These are phyloP conservation scores for Chunga burmeisteri DNA, from an alignment of 2,113 vertebrate species.

Conservation along the genomic window DNA sequence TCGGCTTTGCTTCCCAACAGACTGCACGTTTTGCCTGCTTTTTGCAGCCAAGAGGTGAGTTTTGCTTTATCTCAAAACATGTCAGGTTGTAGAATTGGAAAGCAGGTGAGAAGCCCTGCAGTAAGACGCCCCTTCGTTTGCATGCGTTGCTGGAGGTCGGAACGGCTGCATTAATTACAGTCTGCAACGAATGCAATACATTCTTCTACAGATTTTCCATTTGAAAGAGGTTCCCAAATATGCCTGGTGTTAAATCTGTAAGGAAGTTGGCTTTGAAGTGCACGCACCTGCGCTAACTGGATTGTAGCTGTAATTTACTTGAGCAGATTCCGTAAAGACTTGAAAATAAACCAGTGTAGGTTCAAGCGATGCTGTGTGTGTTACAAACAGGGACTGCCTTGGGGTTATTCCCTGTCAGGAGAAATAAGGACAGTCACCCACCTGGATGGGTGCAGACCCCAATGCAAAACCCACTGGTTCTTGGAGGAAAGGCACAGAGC, in stretches of 20 bases:
- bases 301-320: neutral
- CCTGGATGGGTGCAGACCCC: neutral
- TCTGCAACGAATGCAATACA: accelerated
- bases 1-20: neutral
- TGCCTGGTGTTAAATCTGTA: neutral
- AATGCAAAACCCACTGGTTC: neutral
- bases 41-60: slow-evolving; percentile 21
- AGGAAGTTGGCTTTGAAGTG: neutral
- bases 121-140: accelerated
- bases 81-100: neutral
- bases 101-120: neutral
- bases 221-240: neutral
- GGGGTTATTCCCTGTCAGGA: neutral
- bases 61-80: neutral
- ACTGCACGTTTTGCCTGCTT: neutral
- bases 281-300: accelerated
- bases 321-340: neutral
- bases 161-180: accelerated
- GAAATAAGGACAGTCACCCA: neutral
- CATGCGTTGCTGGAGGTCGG: neutral
- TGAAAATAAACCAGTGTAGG: accelerated
- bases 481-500: accelerated
- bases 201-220: neutral
- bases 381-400: neutral
- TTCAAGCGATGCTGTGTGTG: accelerated